Evolutionary conservation across 2,113 vertebrate species (phyloP).

Genomic region (Scytalopus superciliaris): DNA sequence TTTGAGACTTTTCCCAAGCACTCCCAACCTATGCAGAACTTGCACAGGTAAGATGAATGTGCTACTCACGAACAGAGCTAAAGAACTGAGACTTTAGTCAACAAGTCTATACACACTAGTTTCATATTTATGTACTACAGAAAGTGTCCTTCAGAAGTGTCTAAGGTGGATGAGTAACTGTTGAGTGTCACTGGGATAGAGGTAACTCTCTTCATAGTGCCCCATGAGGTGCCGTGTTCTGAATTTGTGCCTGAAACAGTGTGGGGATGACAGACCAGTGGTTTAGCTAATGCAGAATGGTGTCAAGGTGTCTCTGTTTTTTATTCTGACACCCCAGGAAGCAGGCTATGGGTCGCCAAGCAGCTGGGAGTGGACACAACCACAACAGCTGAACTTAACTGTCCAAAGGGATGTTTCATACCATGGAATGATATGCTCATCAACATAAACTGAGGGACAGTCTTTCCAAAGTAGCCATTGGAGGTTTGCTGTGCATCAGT

Average conservation of each 20-base stretch:
- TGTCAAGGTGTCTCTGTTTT: neutral
- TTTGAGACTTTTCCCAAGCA: neutral
- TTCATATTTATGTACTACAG: neutral
- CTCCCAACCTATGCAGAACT: neutral
- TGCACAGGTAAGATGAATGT: neutral
- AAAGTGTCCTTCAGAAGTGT: neutral
- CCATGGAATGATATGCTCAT: fast-evolving
- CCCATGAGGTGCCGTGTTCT: neutral
- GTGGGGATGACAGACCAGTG: neutral
- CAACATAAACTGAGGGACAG: neutral
- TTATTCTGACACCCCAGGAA: fast-evolving
- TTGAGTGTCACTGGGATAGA: neutral
- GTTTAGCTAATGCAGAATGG: neutral
- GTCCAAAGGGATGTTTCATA: neutral
- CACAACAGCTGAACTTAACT: neutral
- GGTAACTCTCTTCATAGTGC: neutral
- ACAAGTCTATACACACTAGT: neutral
- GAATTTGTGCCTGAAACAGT: neutral
- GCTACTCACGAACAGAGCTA: neutral
- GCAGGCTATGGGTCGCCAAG: neutral
- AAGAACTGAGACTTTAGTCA: neutral
- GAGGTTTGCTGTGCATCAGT: fast-evolving
- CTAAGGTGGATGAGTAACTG: neutral
- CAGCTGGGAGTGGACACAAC: neutral
- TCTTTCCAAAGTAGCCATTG: neutral